Evolutionary conservation across 2,113 vertebrate genomes (phyloP).

Genomic region (Mastomys coucha): DNA sequence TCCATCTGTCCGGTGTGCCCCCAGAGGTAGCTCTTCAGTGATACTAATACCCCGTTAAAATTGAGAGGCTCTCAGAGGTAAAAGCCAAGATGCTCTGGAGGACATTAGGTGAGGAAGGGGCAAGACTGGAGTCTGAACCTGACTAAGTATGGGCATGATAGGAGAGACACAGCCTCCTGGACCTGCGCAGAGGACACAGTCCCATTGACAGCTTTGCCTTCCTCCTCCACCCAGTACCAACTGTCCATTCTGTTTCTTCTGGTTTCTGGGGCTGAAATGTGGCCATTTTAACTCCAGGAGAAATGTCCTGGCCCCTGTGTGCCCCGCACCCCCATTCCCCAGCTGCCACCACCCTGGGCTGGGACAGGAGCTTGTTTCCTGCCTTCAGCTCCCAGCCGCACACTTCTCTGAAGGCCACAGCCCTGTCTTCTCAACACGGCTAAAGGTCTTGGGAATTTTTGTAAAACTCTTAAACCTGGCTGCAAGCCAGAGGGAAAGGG

Average conservation of each 20-base stretch:
- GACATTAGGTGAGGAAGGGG: neutral
- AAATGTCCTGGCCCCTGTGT: neutral
- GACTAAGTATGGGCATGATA: rapidly evolving
- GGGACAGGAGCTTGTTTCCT: constrained; percentile 72
- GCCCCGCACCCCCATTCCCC: neutral
- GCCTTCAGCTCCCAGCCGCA: constrained; percentile 52
- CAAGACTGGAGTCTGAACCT: neutral
- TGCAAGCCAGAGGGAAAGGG: constrained; percentile 57
- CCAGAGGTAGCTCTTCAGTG: neutral
- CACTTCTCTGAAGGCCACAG: neutral
- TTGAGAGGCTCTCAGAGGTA: neutral
- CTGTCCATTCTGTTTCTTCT: neutral
- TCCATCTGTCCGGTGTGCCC: neutral
- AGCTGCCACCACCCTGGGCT: neutral
- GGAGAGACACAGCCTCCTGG: neutral
- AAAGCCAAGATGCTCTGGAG: neutral
- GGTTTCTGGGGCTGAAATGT: neutral
- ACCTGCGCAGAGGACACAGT: rapidly evolving
- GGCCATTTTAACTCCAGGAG: neutral
- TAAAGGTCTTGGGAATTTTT: constrained; percentile 84
- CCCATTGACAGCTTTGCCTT: neutral
- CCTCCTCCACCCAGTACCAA: neutral
- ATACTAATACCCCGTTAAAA: neutral
- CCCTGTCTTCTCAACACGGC: constrained; percentile 60
- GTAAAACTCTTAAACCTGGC: constrained; percentile 73